Conservation (phyloP, 2,113 vertebrate genomes). For the Bungarus multicinctus region DNA sequence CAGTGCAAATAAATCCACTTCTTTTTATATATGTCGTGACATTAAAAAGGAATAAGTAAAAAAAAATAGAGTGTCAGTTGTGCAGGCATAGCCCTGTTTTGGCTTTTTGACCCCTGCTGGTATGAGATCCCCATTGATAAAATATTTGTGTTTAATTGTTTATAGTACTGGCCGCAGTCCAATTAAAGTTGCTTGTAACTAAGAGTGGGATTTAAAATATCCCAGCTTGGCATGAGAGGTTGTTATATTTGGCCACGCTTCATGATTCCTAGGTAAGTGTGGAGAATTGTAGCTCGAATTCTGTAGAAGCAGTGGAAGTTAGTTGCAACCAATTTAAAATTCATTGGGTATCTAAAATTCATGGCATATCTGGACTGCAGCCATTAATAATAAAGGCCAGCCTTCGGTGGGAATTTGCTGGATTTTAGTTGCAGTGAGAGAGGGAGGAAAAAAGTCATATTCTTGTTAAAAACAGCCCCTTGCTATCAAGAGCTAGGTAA, state of each 20-base stretch:
- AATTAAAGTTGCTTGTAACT: background rate
- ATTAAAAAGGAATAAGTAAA: background rate
- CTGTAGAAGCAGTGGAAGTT: conserved; percentile 1
- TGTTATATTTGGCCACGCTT: background rate
- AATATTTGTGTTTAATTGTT: fast-evolving
- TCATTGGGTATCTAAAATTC: background rate
- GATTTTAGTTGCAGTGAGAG: background rate
- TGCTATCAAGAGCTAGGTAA: background rate
- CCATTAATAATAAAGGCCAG: background rate
- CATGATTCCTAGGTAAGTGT: background rate
- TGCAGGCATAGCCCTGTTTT: background rate
- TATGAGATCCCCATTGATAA: conserved; percentile 1
- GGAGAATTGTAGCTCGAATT: background rate
- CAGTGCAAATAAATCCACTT: background rate
- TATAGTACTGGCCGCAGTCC: background rate
- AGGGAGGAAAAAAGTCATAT: background rate
- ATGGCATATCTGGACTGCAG: conserved; percentile 1
- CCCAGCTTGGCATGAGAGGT: background rate
- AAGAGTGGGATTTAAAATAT: background rate
- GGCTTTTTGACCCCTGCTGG: background rate
- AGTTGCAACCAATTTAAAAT: background rate
- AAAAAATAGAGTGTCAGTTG: background rate
- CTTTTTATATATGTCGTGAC: background rate
- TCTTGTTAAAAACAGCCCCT: background rate
- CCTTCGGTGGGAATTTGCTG: background rate